These are phyloP conservation scores for Ferrisia virgata DNA, from an alignment of 2,888 invertebrate genomes.

Conservation along the genomic window DNA sequence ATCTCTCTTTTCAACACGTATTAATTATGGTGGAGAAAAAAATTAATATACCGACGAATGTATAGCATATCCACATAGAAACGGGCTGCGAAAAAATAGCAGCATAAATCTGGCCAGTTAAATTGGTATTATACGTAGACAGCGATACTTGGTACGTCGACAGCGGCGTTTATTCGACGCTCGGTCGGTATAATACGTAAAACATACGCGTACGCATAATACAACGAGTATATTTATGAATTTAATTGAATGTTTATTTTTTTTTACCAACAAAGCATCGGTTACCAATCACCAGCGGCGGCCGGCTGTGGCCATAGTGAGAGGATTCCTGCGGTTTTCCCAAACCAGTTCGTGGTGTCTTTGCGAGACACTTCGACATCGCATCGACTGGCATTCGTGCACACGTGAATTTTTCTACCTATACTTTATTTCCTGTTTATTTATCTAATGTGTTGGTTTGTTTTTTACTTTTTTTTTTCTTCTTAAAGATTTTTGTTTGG, in stretches of 20 bases:
- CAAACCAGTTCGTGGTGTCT: neutral
- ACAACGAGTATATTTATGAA: slow-evolving; percentile 14
- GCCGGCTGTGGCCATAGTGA: too few species aligned
- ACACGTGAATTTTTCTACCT: too few species aligned
- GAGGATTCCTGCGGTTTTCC: neutral
- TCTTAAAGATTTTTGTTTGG: too few species aligned
- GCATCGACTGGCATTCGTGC: too few species aligned
- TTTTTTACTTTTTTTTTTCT: too few species aligned
- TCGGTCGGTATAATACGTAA: too few species aligned
- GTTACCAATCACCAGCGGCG: neutral
- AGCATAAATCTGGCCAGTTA: neutral
- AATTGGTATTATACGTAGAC: neutral
- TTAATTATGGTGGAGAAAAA: neutral
- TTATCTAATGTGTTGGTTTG: too few species aligned
- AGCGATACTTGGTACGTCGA: neutral
- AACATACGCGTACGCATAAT: too few species aligned
- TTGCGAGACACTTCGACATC: neutral
- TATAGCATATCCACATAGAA: too few species aligned
- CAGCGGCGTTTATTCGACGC: neutral
- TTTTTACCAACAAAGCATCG: neutral
- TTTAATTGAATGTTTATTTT: slow-evolving; percentile 15
- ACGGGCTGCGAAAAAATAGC: neutral
- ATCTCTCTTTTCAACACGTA: neutral
- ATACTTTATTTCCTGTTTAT: too few species aligned
- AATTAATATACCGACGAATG: neutral